Base-by-base conservation (phyloP, 2,888 invertebrate species). In the Acholoe squamosa region DNA sequence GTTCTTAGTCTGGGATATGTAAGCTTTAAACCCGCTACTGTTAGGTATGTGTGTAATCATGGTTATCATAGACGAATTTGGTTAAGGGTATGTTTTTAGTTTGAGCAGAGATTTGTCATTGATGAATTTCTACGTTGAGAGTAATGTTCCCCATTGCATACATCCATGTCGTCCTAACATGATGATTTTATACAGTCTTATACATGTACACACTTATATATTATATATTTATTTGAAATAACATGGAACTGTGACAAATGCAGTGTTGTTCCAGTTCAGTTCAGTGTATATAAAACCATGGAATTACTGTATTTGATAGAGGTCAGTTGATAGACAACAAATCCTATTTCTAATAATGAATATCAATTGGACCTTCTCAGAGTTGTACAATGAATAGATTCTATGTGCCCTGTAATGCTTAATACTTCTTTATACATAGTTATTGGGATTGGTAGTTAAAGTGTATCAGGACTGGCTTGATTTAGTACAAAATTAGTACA, bases 381-480 rank as follows among this genome's bases (percentile, higher is more conserved):
- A 61, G 12, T 61, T 61, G 19, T n/a, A 3, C n/a, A 61, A 3
- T 19, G 61, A 61, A 61, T 61, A n/a, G 22, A n/a, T 61, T n/a
- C 61, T n/a, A n/a, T 61, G n/a, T 61, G 61, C 61, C 19, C 61
- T 61, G n/a, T n/a, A 61, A 61, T 61, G 61, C 61, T 61, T 61
- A 61, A 61, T 61, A n/a, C 61, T 61, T 14, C 61, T n/a, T 61
- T 61, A 61, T 61, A 19, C 14, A 3, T 61, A 61, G 61, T 61
- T 61, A 19, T 61, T 61, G 61, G 61, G 61, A n/a, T 61, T 61
- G 61, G 61, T 61, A 61, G 61, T 7, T 61, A 61, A 19, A n/a
- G n/a, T n/a, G n/a, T n/a, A n/a, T n/a, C n/a, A 61, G 19, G 61
- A 61, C 19, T 19, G 19, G 61, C 61, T 61, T 61, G 61, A 3